Base-by-base conservation (phyloP, 2,797 vertebrate genomes). In the Falco concolor region DNA sequence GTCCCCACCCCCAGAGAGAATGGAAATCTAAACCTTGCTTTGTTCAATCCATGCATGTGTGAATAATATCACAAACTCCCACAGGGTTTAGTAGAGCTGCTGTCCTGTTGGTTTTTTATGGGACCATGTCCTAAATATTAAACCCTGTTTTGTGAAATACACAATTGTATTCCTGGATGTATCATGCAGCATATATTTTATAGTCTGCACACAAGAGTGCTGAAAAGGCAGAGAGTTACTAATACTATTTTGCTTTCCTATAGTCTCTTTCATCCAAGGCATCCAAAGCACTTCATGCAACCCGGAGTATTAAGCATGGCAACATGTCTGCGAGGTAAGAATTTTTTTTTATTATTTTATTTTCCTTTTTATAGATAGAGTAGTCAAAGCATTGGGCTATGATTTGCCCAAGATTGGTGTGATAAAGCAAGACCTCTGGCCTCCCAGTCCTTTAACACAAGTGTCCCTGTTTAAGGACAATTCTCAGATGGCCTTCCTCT, bases 41-140 rank as follows among this genome's bases (percentile, higher is more conserved):
- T 76, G 50, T 38, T 78, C 69, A 7, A 3, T 20, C 30, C 6
- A 0, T n/a, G 56, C 6, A 0, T 0, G 4, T 69, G 45, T 80
- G 61, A 74, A 8, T 32, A 72, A 74, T 20, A 16, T 54, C 59
- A 4, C 28, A 36, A 10, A 40, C 32, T 63, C 76, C 56, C 27
- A 5, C 23, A 14, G 64, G 47, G 18, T 34, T 87, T 44, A 16
- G 47, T 11, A 32, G 50, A 57, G 80, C 77, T 88, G 73, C 73
- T 57, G 49, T 14, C 40, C 81, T 74, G 9, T 70, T 49, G 40
- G 61, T 0, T 18, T 42, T 63, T 78, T 16, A 13, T 8, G 19
- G 47, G 54, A 19, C 34, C 14, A 3, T 3, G 8, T 87, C 64
- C 53, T 30, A 47, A 87, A 40, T 34, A 42, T 50, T 7, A 50